Conservation (phyloP, 2,113 vertebrate genomes). For the Gavia stellata region DNA sequence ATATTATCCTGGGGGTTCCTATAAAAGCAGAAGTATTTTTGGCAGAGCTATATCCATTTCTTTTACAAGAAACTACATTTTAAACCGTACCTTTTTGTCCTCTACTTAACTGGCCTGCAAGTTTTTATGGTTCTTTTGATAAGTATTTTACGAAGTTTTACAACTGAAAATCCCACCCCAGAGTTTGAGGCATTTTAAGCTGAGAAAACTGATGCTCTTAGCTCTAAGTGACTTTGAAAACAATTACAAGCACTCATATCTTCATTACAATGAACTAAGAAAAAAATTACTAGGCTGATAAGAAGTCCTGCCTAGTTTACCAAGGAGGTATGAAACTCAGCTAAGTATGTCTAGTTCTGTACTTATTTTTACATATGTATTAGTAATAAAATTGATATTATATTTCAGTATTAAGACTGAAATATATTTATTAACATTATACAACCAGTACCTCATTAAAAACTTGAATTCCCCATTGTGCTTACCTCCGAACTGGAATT, state of each 20-base stretch:
- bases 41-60: background rate
- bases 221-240: background rate
- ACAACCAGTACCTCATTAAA: background rate
- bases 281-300: background rate
- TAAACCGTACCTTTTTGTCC: background rate
- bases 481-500: conserved; percentile 96
- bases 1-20: background rate
- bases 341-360: background rate
- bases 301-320: background rate
- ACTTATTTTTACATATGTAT: background rate
- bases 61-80: background rate
- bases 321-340: background rate
- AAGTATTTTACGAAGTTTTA: background rate
- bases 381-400: background rate
- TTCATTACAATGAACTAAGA: background rate
- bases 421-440: background rate
- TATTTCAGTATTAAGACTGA: background rate
- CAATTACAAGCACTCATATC: background rate
- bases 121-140: background rate
- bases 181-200: background rate
- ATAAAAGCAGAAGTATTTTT: background rate
- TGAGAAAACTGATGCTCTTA: background rate
- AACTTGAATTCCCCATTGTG: background rate
- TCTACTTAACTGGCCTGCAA: background rate
- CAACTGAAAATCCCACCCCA: background rate